Evolutionary conservation across 2,113 vertebrate genomes (phyloP), one percentile per base, ranked within the genome.

Genomic region (Entosphenus tridentatus): DNA sequence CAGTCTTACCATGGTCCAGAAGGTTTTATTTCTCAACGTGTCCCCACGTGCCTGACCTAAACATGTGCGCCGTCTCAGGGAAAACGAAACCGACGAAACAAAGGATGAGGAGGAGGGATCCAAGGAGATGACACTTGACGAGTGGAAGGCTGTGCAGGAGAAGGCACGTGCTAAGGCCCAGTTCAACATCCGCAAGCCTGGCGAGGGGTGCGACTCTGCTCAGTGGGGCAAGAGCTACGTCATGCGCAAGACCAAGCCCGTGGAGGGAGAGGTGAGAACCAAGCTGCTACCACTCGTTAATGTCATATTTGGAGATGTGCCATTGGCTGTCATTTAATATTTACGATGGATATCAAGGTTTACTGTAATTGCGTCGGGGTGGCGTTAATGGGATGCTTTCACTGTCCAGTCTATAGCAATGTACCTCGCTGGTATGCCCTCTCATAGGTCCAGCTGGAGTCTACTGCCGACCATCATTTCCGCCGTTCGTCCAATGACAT

Each of bases 401-500:
- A 17, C 13, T 17, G 13, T 10, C 13, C 68, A 55, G 17, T 9
- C 54, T 10, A 54, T 55, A 65, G 55, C 10, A 16, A 65, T 62
- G 18, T 59, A 8, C 57, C 39, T 69, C n/a, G 56, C 17, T 68
- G 18, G n/a, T 39, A 71, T 73, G 70, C 74, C 62, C 12, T 5
- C 0, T 73, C 74, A 8, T 78, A 85, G 82, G 80, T 81, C 72
- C 78, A 83, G 1, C 76, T 83, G 59, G 85, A 88, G 72, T 84
- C 87, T 1, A 78, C 78, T 3, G 85, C 88, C 67, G 93, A 98
- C 73, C 92, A 96, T 76, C 93, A 98, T 78, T 91, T 98, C 83
- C 90, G 93, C 74, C 96, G 95, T 77, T 91, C 93, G 2, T 91
- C 93, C 73, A 98, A 98, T 12, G 93, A 98, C 78, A 98, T 98